Percentiles rank a stretch among this genome's conserved stretches.
Conservation (phyloP, 2,888 invertebrate genomes). For the Theristus sp. region DNA sequence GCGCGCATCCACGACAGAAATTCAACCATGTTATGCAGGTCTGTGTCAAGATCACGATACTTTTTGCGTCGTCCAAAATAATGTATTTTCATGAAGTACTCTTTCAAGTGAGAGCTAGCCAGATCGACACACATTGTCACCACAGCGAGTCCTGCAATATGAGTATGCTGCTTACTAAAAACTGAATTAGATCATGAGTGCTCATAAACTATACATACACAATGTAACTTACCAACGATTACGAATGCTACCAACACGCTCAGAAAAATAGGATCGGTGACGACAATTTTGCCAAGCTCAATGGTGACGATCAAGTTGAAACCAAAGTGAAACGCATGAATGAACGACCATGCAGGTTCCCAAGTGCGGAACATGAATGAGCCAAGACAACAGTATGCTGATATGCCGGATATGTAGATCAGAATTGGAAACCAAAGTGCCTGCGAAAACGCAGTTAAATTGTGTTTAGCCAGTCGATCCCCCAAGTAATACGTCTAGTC, state of each 20-base stretch:
- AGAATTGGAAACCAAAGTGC: background rate
- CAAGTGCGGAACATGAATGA: constrained; percentile 28
- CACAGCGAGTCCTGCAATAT: background rate
- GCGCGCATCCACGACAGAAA: background rate
- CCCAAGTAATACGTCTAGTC: too few species aligned
- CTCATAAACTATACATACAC: too few species aligned
- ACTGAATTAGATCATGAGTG: too few species aligned
- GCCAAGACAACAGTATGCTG: constrained; percentile 28
- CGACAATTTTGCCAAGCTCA: constrained; percentile 27
- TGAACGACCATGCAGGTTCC: constrained; percentile 27
- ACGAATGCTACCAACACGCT: constrained; percentile 29
- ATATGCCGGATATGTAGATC: constrained; percentile 15
- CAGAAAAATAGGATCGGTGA: constrained; percentile 24
- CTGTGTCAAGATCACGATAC: background rate
- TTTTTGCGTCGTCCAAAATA: constrained; percentile 4
- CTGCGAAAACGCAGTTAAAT: background rate
- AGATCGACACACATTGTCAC: constrained; percentile 5
- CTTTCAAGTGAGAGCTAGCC: constrained; percentile 7
- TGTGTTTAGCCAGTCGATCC: too few species aligned
- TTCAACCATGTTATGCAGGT: background rate
- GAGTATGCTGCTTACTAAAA: background rate
- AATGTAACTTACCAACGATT: constrained; percentile 25
- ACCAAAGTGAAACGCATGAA: constrained; percentile 29
- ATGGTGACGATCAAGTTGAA: constrained; percentile 30
- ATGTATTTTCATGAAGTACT: constrained; percentile 7